Percentiles rank a stretch among this genome's conserved stretches.
Evolutionary conservation across 2,113 vertebrate species (phyloP).

Genomic region (Leptosomus discolor): DNA sequence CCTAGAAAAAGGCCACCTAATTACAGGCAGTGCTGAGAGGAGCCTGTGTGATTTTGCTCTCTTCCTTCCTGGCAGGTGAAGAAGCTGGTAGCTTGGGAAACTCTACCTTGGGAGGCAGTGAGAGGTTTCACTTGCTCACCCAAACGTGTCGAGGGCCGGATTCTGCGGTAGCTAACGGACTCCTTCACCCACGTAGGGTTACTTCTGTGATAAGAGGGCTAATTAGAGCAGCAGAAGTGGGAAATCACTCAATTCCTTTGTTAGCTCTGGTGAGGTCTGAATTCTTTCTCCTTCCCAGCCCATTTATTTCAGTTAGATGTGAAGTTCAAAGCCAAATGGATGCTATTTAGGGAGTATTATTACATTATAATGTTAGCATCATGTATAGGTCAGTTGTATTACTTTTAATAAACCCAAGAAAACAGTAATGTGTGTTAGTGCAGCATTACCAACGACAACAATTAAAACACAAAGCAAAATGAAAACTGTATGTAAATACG

Average conservation of each 20-base stretch:
- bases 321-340: constrained; percentile 22
- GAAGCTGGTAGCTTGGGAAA: neutral
- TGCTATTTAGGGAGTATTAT: constrained; percentile 13
- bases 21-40: neutral
- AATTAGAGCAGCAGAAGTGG: neutral
- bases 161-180: neutral
- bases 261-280: constrained; percentile 2
- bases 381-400: constrained; percentile 31
- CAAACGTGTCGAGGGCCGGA: accelerated
- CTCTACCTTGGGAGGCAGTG: neutral
- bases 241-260: neutral
- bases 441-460: neutral
- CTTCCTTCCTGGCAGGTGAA: neutral
- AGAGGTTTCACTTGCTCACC: neutral
- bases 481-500: neutral
- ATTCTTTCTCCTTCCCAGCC: neutral
- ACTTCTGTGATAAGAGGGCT: neutral
- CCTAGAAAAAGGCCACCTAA: neutral
- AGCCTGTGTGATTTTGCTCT: neutral
- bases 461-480: constrained; percentile 14
- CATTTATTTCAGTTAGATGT: constrained; percentile 9
- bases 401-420: constrained; percentile 28
- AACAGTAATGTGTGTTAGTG: neutral
- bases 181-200: neutral
- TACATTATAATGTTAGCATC: neutral